phyloP scores from a whole-genome alignment of 2,888 invertebrate species.

The Chrysina gloriosa region DNA sequence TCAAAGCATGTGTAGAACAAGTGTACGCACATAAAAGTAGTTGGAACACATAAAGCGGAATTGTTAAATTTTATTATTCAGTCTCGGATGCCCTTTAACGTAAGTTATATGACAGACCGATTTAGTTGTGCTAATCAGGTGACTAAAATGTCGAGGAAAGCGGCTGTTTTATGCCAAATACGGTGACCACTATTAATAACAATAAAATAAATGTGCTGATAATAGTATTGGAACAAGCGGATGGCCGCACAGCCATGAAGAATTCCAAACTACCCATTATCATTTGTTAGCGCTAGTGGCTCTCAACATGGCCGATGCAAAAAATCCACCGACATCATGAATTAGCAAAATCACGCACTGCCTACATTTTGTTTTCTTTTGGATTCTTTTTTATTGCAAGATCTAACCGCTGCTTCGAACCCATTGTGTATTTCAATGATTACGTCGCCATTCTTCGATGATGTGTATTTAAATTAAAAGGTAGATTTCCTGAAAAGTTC shows the following conservation, averaged over 20 bases:
- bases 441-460: too few relatives aligned
- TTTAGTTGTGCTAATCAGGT: conserved; percentile 62
- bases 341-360: conserved; percentile 54
- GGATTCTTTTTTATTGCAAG: conserved; percentile 10
- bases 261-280: conserved; percentile 65
- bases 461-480: too few relatives aligned
- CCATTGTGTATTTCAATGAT: too few relatives aligned
- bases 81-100: conserved; percentile 55
- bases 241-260: conserved; percentile 59
- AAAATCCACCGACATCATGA: conserved; percentile 47
- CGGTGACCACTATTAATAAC: conserved; percentile 66
- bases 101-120: conserved; percentile 60
- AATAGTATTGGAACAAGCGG: conserved; percentile 64
- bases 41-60: conserved; percentile 59
- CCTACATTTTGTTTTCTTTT: conserved; percentile 42
- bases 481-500: too few relatives aligned
- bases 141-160: conserved; percentile 63
- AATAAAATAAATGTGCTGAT: conserved; percentile 67
- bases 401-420: neutral
- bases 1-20: conserved; percentile 56
- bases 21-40: conserved; percentile 51
- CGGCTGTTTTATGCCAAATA: conserved; percentile 63
- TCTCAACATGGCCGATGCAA: conserved; percentile 36
- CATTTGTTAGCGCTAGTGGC: conserved; percentile 61
- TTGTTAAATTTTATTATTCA: conserved; percentile 64